A percentile compares a stretch with the other conserved stretches of the same genome.
phyloP scores from a whole-genome alignment of 2,797 vertebrate species.

The Prunella strophiata region DNA sequence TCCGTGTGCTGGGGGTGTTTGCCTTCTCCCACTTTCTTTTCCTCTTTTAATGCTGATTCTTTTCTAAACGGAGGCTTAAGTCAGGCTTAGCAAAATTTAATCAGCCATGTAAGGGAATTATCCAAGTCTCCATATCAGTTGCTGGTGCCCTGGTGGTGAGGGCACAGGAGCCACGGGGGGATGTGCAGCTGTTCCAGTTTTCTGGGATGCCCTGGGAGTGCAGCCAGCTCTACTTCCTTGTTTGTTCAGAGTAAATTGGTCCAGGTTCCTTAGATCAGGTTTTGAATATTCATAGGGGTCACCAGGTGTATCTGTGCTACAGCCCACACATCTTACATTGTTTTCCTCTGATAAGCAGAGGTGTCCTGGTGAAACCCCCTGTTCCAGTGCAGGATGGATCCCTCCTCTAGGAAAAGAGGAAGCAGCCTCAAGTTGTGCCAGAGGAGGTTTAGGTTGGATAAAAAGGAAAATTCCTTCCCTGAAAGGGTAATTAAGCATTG shows the following conservation, averaged over 20 bases:
- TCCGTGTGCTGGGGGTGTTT: accelerated
- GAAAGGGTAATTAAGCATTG: background rate
- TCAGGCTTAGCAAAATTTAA: background rate
- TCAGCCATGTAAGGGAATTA: background rate
- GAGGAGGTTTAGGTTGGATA: background rate
- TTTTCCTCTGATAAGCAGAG: background rate
- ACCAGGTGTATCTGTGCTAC: background rate
- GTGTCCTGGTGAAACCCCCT: background rate
- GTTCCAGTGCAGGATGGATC: background rate
- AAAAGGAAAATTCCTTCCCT: background rate
- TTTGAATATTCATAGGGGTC: background rate
- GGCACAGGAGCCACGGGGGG: background rate
- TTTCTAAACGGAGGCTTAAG: background rate
- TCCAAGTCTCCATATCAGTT: background rate
- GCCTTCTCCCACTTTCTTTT: background rate
- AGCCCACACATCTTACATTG: background rate
- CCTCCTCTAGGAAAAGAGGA: background rate
- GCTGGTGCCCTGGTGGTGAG: background rate
- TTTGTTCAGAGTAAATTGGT: background rate
- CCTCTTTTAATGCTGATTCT: background rate
- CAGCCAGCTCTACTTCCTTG: background rate
- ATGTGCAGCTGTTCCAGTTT: background rate
- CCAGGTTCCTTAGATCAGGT: background rate
- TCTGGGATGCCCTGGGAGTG: accelerated
- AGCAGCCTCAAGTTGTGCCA: background rate